These are phyloP conservation scores for Babylonia areolata DNA, from an alignment of 1,140 invertebrate genomes.

Conservation along the genomic window DNA sequence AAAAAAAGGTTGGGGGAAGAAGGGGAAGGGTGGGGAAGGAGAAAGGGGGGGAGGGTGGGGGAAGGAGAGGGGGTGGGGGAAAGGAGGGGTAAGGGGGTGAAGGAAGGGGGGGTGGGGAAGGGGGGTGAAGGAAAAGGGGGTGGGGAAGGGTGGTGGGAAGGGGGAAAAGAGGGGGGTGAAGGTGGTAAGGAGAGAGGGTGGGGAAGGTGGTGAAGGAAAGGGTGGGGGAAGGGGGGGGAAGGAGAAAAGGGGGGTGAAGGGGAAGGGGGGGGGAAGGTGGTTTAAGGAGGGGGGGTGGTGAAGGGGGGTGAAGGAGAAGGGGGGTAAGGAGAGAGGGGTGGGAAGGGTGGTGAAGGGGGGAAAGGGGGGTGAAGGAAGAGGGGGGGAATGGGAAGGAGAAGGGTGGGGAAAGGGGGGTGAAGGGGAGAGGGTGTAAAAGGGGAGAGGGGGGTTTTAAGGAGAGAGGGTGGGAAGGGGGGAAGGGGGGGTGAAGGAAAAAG, in stretches of 20 bases:
- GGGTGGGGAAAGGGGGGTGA: too few species aligned
- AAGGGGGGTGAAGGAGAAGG: not conserved
- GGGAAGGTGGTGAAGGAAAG: not conserved
- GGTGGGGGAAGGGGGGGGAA: not conserved
- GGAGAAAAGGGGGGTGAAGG: not conserved
- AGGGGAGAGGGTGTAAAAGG: not conserved
- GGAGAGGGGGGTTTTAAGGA: too few species aligned
- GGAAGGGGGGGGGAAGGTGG: not conserved
- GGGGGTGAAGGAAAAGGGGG: not conserved
- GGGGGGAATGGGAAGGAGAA: too few species aligned
- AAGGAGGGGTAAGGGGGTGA: not conserved
- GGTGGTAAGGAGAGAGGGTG: not conserved
- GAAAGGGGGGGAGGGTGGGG: not conserved
- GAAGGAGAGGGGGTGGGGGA: not conserved
- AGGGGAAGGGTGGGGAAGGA: not conserved
- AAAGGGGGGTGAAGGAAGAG: not conserved
- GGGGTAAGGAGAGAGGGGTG: not conserved
- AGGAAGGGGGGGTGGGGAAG: not conserved
- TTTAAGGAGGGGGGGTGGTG: not conserved
- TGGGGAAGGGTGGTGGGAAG: not conserved
- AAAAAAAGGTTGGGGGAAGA: not conserved
- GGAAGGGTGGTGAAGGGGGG: too few species aligned
- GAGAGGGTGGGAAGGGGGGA: not conserved
- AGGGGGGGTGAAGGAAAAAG: slow-evolving; percentile 23
- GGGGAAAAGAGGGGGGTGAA: not conserved